Evolutionary conservation across 2,797 vertebrate species (phyloP).

Genomic region (Acipenser ruthenus): DNA sequence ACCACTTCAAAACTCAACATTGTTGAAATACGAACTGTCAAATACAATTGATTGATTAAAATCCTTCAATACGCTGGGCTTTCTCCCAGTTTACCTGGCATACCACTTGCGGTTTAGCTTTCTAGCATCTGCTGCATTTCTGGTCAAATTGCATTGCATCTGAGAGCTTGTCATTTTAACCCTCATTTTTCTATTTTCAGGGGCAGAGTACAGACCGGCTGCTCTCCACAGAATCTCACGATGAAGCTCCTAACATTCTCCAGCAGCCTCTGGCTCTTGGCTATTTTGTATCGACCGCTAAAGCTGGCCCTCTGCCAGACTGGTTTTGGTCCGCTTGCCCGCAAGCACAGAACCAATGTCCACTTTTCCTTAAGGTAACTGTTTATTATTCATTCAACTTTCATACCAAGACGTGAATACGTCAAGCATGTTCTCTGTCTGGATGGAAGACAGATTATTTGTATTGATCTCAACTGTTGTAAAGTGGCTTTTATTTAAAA

Average conservation of each 20-base stretch:
- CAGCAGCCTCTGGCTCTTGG: constrained; percentile 94
- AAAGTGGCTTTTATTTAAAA: no score
- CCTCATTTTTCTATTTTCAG: constrained; percentile 45
- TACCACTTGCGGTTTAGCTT: background rate
- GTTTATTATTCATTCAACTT: no score
- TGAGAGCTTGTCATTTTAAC: background rate
- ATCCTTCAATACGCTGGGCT: background rate
- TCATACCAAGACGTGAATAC: no score
- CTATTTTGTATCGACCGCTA: constrained; percentile 95
- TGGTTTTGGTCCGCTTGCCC: constrained; percentile 98
- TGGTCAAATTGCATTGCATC: background rate
- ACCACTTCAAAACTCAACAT: no score
- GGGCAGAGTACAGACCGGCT: constrained; percentile 88
- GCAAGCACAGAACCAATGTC: constrained; percentile 97
- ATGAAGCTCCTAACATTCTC: constrained; percentile 92
- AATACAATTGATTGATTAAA: no score
- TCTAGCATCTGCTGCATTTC: background rate
- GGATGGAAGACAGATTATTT: no score
- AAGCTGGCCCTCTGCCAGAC: constrained; percentile 91
- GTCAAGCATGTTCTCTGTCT: no score
- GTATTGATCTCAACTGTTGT: no score
- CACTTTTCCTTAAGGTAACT: constrained; percentile 93
- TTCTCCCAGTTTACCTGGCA: constrained; percentile 23
- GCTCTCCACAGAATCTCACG: constrained; percentile 83
- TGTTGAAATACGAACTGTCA: no score